Conservation (phyloP, 64 coral and sea anemone species). For the Porites australiensis region DNA sequence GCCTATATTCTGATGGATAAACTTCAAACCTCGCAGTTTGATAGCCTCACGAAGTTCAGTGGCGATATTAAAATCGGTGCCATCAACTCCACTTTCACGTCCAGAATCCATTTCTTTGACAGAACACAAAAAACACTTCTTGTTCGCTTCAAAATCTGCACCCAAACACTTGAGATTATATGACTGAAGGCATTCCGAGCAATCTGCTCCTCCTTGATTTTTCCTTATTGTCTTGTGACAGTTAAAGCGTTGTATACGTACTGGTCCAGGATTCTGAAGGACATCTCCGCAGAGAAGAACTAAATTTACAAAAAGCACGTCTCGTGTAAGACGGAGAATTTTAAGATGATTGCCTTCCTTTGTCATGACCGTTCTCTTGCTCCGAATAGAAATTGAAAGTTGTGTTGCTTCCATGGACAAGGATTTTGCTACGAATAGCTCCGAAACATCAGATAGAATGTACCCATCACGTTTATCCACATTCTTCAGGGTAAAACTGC, state of each 20-base stretch:
- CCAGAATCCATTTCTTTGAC: no score
- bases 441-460: slow-evolving; percentile 6
- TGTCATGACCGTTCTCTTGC: neutral
- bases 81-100: no score
- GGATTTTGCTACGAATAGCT: neutral
- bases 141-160: no score
- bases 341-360: slow-evolving; percentile 14
- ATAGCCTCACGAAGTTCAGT: neutral
- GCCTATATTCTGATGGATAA: slow-evolving; percentile 26
- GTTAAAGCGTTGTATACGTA: neutral
- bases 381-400: neutral
- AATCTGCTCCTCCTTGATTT: slow-evolving; percentile 45
- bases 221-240: slow-evolving; percentile 25
- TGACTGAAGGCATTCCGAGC: slow-evolving; percentile 24
- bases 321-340: slow-evolving; percentile 33
- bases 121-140: no score
- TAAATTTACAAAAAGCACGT: neutral
- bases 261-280: slow-evolving; percentile 33
- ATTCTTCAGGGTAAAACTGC: slow-evolving; percentile 5
- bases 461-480: neutral
- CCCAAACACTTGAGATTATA: no score
- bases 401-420: slow-evolving; percentile 35
- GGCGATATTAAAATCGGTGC: no score
- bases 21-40: slow-evolving; percentile 35
- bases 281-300: no score